Evolutionary conservation across 2,888 invertebrate genomes (phyloP), one percentile per base, ranked within the genome.

Genomic region (Ophion ventricosus): DNA sequence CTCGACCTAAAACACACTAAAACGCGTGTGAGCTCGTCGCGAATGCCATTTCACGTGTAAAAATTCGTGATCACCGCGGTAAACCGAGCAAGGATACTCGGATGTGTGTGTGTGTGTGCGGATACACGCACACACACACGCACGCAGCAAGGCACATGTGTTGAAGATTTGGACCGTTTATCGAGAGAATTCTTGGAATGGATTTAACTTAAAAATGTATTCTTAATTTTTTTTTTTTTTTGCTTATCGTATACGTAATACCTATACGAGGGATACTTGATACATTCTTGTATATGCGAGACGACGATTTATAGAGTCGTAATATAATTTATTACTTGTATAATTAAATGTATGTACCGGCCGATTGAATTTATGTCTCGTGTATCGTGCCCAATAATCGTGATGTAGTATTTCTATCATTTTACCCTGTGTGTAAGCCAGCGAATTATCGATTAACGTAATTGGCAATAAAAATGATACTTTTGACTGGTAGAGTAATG

Each of bases 1-100:
- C 69, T 84, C 69, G 29, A 77, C 73, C 80, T 76, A 80, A 83
- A 77, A 80, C 40, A 73, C 76, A 57, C 54, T 26, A 49, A 59
- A 83, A 59, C 78, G 63, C 73, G 73, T 23, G 77, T 70, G 67
- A 75, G 17, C 75, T 74, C 63, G 56, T 57, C 10, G n/a, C 40
- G 67, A 63, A 64, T 78, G 74, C 35, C 64, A 54, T 54, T 72
- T 70, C 40, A 59, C 83, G 80, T 57, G 80, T 80, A 56, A 67
- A 73, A 72, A 61, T 72, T 80, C 67, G 57, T 64, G 75, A 70
- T 83, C 64, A 69, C 70, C 43, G 10, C 43, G 11, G 80, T 64
- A 72, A 54, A 76, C 76, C 40, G 57, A 69, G 26, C n/a, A 17
- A 69, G 63, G 64, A 63, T 56, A 54, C 11, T 8, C 43, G 29